These are phyloP conservation scores for Homarus americanus DNA, from an alignment of 1,140 invertebrate species.

Conservation along the genomic window DNA sequence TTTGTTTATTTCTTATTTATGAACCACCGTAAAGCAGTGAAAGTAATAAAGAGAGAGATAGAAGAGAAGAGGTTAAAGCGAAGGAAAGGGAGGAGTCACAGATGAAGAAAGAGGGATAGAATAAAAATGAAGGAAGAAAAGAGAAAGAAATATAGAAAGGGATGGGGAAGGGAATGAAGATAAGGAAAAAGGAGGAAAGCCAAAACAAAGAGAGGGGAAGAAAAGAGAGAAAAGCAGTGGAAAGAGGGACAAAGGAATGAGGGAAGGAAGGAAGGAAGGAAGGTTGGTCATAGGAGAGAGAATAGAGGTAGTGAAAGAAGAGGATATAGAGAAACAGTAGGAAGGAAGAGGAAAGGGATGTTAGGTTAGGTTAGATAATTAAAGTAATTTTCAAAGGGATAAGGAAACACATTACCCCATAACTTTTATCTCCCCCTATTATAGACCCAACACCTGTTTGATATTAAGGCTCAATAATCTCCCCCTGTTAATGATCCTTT, in stretches of 20 bases:
- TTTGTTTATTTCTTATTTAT: too few species aligned
- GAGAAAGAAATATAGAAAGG: background rate
- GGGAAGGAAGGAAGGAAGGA: background rate
- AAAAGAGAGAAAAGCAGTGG: background rate
- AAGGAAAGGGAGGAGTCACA: background rate
- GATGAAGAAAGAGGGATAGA: background rate
- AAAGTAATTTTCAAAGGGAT: too few species aligned
- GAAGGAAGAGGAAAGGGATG: background rate
- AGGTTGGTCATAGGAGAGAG: background rate
- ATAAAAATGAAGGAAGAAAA: background rate
- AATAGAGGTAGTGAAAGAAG: background rate
- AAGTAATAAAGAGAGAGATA: conserved; percentile 8
- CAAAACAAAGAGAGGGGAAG: background rate
- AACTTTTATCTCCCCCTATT: too few species aligned
- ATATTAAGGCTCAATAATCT: too few species aligned
- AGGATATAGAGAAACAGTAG: background rate
- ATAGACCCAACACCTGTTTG: too few species aligned
- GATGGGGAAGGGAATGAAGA: background rate
- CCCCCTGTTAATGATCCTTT: too few species aligned
- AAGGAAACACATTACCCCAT: too few species aligned
- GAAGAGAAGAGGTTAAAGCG: background rate
- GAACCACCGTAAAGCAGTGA: too few species aligned
- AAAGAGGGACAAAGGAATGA: background rate
- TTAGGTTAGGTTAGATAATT: too few species aligned
- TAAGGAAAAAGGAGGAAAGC: background rate